These are phyloP conservation scores for Chaetodon trifasciatus DNA, from an alignment of 2,797 vertebrate genomes.

Conservation along the genomic window DNA sequence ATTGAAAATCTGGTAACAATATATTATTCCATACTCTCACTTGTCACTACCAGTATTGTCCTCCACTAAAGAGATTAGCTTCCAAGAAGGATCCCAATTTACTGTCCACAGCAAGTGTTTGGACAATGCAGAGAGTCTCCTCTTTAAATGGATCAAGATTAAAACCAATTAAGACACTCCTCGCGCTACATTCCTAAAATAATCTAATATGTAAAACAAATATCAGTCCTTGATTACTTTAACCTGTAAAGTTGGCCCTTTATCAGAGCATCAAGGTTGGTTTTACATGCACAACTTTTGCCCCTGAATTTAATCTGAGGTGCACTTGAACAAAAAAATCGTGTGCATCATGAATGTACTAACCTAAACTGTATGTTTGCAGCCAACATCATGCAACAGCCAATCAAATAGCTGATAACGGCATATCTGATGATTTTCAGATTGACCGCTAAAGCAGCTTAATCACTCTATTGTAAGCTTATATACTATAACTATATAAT, in stretches of 20 bases:
- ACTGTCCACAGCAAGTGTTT: neutral
- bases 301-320: neutral
- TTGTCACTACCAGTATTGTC: neutral
- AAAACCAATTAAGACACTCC: neutral
- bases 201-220: neutral
- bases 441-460: neutral
- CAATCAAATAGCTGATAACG: neutral
- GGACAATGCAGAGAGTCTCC: neutral
- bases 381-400: neutral
- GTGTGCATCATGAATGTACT: neutral
- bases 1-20: neutral
- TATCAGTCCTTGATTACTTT: neutral
- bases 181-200: too few relatives aligned
- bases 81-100: neutral
- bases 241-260: neutral
- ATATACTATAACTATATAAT: neutral
- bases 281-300: neutral
- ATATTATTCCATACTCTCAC: neutral
- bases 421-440: neutral
- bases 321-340: neutral
- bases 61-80: constrained; percentile 1
- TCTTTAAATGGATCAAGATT: too few relatives aligned
- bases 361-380: neutral
- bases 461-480: neutral
- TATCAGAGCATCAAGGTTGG: neutral